Evolutionary conservation across 92 coral and sea anemone genomes (phyloP), one percentile per base, ranked within the genome.

Genomic region (Paragorgia papillata): DNA sequence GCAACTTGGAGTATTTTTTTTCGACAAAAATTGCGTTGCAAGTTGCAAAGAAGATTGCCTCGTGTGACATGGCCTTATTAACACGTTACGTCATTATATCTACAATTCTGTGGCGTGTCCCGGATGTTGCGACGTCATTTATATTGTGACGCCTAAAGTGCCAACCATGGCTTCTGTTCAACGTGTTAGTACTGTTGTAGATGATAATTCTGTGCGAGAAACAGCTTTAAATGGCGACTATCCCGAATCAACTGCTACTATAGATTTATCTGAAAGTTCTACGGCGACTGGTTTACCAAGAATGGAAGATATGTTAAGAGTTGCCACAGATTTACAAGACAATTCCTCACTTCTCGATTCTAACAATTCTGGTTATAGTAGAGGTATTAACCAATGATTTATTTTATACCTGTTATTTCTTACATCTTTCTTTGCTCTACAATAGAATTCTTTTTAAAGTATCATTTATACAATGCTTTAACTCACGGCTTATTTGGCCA

Each of bases 261-360:
- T 95, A 60, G 90, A 87, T 83, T 83, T 86, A 70, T 90, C 82
- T 24, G 97, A 87, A 66, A 92, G 88, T 32, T n/a, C n/a, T n/a
- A 86, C 87, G n/a, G 61, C 92, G 8, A 90, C 87, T 62, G 62
- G 62, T 8, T 84, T 89, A 63, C 97, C 97, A 33, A 89, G 84
- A 15, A 95, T 95, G 97, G 99, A 95, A 57, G 99, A 95, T 89
- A 95, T 95, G 97, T 79, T 95, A 9, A 91, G 90, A 80, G 97
- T 95, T 50, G 99, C 99, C 15, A 95, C 99, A 29, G 99, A 95
- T 82, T 86, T 95, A 68, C 99, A 95, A 79, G 86, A 88, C 28
- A 79, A 80, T 67, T 92, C 93, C 56, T 77, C 76, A 55, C 75
- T 84, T 59, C 80, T 62, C 59, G 82, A 71, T 41, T 49, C 78